phyloP scores from a whole-genome alignment of 2,888 invertebrate species.

The Drosophila acutilabella region DNA sequence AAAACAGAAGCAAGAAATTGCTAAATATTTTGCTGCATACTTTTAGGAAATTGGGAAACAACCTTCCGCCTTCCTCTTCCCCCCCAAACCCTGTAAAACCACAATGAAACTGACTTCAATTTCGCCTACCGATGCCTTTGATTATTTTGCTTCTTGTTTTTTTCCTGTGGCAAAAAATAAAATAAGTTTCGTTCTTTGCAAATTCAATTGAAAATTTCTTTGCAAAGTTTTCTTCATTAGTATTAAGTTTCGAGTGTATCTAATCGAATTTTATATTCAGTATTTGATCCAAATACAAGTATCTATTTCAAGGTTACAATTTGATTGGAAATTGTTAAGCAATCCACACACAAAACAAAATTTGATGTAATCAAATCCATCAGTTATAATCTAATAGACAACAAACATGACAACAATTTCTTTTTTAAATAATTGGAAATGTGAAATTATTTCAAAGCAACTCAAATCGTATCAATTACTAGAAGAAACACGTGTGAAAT shows the following conservation, averaged over 20 bases:
- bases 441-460: conserved; percentile 54
- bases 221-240: conserved; percentile 28
- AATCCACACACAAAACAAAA: conserved; percentile 12
- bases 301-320: conserved; percentile 25
- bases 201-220: conserved; percentile 41
- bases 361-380: conserved; percentile 47
- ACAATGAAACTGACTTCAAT: conserved; percentile 36
- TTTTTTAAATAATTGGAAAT: conserved; percentile 58
- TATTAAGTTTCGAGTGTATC: conserved; percentile 22
- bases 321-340: conserved; percentile 33
- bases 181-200: conserved; percentile 29
- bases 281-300: conserved; percentile 9
- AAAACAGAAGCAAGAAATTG: conserved; percentile 53
- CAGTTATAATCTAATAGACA: conserved; percentile 9
- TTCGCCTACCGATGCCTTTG: conserved; percentile 19
- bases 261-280: conserved; percentile 25
- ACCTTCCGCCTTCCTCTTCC: background rate
- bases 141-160: conserved; percentile 29
- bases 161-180: conserved; percentile 6
- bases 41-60: conserved; percentile 57
- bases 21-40: conserved; percentile 66
- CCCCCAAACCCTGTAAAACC: background rate
- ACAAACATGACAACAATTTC: conserved; percentile 2
- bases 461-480: conserved; percentile 47
- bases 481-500: conserved; percentile 55